Conservation (phyloP, 1,140 invertebrate genomes). For the Trachymyrmex cornetzi region DNA sequence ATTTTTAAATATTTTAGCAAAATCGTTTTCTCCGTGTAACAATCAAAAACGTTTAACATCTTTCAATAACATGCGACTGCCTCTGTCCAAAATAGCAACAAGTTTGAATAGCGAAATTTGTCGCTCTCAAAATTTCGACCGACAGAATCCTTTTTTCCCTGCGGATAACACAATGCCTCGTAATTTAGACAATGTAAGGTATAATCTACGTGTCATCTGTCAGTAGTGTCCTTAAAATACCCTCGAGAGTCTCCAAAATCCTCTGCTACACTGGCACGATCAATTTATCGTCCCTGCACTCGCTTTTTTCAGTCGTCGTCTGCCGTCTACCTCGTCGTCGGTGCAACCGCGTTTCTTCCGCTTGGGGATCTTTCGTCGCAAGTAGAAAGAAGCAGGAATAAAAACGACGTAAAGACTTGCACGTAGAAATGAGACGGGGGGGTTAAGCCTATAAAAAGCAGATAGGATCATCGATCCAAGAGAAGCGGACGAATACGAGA, state of each 20-base stretch:
- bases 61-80: neutral
- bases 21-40: neutral
- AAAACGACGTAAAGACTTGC: constrained; percentile 50
- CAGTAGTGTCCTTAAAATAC: constrained; percentile 47
- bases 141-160: neutral
- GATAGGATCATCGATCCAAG: constrained; percentile 57
- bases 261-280: constrained; percentile 55
- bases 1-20: too few relatives aligned
- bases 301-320: constrained; percentile 41
- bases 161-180: constrained; percentile 6
- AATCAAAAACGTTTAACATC: neutral
- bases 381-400: constrained; percentile 1
- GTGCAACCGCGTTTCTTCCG: constrained; percentile 30
- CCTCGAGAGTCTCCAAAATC: constrained; percentile 43
- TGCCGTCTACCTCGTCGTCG: constrained; percentile 20
- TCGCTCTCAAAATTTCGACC: neutral
- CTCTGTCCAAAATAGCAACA: neutral
- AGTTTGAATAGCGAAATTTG: neutral
- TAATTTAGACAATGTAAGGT: constrained; percentile 46
- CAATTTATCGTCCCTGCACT: constrained; percentile 45
- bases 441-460: constrained; percentile 44
- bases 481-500: constrained; percentile 12
- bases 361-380: constrained; percentile 29
- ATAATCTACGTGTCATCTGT: constrained; percentile 60
- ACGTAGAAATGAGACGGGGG: constrained; percentile 51